A percentile compares a stretch with the other conserved stretches of the same genome.
Evolutionary conservation across 2,113 vertebrate genomes (phyloP).

Genomic region (Sterna hirundo): DNA sequence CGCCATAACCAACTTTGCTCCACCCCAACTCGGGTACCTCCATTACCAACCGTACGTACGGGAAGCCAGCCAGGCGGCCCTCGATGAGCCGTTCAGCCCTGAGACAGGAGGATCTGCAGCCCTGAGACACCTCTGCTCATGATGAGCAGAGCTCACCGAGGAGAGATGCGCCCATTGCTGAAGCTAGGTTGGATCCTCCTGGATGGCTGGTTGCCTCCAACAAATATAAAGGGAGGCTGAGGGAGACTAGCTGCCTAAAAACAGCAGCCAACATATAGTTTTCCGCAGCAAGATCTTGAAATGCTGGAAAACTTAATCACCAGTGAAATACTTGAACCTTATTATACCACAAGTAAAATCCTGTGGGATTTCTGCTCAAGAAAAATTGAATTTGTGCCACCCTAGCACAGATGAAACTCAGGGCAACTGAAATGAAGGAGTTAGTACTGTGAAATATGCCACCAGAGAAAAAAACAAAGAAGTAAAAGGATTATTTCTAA

Average conservation of each 20-base stretch:
- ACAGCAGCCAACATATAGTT: rapidly evolving
- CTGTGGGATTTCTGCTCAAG: background rate
- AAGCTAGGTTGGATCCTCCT: background rate
- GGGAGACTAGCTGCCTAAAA: background rate
- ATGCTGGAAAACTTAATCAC: background rate
- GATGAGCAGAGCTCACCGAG: background rate
- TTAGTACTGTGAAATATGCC: background rate
- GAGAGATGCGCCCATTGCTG: background rate
- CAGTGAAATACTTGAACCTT: background rate
- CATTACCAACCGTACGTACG: background rate
- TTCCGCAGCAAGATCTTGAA: background rate
- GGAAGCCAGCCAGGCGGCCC: background rate
- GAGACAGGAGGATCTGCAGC: background rate
- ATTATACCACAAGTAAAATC: background rate
- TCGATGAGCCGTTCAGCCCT: background rate
- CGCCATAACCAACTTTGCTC: background rate
- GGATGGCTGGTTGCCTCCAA: background rate
- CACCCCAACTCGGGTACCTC: background rate
- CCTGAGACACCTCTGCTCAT: background rate
- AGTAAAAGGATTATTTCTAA: slow-evolving; percentile 7
- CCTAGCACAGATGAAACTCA: background rate
- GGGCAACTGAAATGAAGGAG: background rate
- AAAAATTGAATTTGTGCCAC: background rate
- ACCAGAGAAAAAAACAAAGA: background rate
- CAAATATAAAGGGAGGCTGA: background rate